Evolutionary conservation across 1,140 invertebrate species (phyloP).

Genomic region (Rhyzopertha dominica): DNA sequence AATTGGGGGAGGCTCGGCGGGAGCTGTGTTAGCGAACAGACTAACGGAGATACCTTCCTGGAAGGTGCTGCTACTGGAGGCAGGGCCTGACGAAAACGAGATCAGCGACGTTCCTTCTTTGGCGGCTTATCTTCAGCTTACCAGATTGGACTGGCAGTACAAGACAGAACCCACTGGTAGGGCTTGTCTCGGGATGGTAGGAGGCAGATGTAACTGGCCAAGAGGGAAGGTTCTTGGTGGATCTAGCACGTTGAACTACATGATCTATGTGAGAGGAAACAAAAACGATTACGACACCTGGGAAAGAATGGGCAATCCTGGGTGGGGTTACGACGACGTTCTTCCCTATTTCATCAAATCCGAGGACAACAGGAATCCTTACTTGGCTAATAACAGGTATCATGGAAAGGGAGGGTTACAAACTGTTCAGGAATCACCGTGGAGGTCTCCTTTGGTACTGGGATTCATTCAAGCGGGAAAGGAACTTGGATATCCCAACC

Average conservation of each 20-base stretch:
- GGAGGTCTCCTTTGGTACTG: constrained; percentile 72
- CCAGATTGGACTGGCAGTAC: constrained; percentile 87
- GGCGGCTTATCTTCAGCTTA: constrained; percentile 81
- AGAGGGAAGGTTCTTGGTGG: constrained; percentile 83
- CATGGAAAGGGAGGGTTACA: constrained; percentile 70
- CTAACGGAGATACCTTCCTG: constrained; percentile 75
- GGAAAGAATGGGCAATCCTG: constrained; percentile 73
- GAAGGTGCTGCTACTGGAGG: constrained; percentile 84
- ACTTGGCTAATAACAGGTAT: constrained; percentile 64
- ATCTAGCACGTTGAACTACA: constrained; percentile 88
- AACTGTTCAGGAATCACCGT: constrained; percentile 79
- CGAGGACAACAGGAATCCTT: constrained; percentile 82
- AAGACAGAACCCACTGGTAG: constrained; percentile 82
- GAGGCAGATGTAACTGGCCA: constrained; percentile 77
- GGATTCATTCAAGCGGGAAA: constrained; percentile 81
- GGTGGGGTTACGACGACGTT: constrained; percentile 87
- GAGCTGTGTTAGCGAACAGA: constrained; percentile 79
- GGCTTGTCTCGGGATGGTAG: constrained; percentile 68
- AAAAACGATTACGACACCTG: constrained; percentile 84
- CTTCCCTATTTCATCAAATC: constrained; percentile 87
- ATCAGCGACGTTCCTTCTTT: constrained; percentile 84
- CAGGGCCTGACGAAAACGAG: constrained; percentile 88
- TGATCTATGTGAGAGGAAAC: constrained; percentile 89
- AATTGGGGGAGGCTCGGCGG: constrained; percentile 88
- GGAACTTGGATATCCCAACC: constrained; percentile 81